phyloP scores from a whole-genome alignment of 2,113 vertebrate genomes.

The Gallinago jamesoni region DNA sequence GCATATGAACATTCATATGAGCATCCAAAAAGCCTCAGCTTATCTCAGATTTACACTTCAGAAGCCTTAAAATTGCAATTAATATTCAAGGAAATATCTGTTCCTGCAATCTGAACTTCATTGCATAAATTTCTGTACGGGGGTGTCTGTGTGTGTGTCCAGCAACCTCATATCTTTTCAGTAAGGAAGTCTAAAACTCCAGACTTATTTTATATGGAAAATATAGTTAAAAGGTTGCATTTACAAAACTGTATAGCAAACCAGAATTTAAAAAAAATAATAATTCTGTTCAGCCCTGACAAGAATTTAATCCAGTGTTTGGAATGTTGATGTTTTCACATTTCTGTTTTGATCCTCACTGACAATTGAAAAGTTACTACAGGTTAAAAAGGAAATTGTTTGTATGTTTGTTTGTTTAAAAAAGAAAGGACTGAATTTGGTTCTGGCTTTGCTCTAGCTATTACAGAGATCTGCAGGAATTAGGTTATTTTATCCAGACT shows the following conservation, averaged over 20 bases:
- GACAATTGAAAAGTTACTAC: neutral
- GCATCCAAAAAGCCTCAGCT: neutral
- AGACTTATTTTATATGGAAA: neutral
- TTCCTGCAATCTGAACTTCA: neutral
- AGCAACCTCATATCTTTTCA: neutral
- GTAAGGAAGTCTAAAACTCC: neutral
- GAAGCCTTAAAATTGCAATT: neutral
- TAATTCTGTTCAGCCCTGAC: neutral
- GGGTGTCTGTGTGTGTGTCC: neutral
- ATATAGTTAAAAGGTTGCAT: neutral
- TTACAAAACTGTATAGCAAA: neutral
- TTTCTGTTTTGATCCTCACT: neutral
- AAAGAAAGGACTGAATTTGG: neutral
- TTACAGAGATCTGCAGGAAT: neutral
- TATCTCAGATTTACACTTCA: neutral
- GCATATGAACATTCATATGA: neutral
- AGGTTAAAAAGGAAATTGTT: neutral
- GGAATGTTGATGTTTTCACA: neutral
- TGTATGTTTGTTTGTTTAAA: neutral
- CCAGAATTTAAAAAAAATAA: neutral
- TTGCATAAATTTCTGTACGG: neutral
- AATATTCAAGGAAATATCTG: neutral
- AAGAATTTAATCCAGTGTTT: neutral
- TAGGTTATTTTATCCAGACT: neutral
- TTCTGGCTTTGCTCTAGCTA: neutral